These are phyloP conservation scores for Dasyornis broadbenti DNA, from an alignment of 2,113 vertebrate genomes.

Conservation along the genomic window DNA sequence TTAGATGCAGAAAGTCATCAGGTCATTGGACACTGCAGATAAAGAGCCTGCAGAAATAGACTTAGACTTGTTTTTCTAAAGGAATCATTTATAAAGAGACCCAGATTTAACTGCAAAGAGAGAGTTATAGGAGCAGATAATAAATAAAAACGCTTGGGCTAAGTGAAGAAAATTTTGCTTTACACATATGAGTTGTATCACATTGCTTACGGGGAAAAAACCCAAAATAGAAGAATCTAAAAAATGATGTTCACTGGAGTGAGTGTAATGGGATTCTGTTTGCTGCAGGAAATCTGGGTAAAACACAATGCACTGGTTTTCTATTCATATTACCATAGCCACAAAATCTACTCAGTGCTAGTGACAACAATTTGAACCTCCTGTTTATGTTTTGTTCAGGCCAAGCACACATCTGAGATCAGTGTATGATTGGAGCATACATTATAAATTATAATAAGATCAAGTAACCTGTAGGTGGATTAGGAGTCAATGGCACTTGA, in stretches of 20 bases:
- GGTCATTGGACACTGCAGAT: neutral
- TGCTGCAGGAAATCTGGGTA: neutral
- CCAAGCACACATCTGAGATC: neutral
- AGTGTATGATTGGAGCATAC: neutral
- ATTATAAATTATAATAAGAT: neutral
- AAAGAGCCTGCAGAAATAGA: slow-evolving; percentile 29
- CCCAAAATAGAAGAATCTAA: neutral
- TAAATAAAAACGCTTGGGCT: neutral
- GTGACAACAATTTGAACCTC: neutral
- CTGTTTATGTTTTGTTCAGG: neutral
- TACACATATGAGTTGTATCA: neutral
- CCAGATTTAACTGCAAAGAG: slow-evolving; percentile 23
- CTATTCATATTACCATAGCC: neutral
- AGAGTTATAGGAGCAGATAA: neutral
- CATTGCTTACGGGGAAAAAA: neutral
- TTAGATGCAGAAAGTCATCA: neutral
- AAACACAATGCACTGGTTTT: neutral
- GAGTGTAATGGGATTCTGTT: neutral
- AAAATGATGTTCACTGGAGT: neutral
- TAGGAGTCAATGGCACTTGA: neutral
- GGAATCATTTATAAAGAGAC: slow-evolving; percentile 34
- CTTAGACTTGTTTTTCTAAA: slow-evolving; percentile 20
- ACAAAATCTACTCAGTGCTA: neutral
- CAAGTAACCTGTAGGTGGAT: neutral
- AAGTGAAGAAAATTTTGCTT: neutral